A percentile compares a stretch with the other conserved stretches of the same genome.
Conservation (phyloP, 2,888 invertebrate species). For the Mesodorylaimus sp. region DNA sequence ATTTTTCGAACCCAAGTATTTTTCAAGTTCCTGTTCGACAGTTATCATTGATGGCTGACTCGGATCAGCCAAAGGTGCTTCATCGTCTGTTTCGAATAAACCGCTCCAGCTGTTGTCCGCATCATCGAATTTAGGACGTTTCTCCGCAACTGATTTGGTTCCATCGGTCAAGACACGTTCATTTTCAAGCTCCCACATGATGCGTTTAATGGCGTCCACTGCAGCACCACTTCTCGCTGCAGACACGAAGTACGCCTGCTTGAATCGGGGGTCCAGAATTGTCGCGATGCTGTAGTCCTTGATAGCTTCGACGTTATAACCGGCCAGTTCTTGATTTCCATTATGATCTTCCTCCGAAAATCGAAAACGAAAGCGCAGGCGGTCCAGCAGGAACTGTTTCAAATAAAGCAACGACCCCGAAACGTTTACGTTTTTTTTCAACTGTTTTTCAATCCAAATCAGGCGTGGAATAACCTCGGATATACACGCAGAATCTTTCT, state of each 20-base stretch:
- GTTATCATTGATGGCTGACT: no score
- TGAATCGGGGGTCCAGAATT: neutral
- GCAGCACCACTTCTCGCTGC: no score
- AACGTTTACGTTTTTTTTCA: no score
- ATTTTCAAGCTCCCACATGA: no score
- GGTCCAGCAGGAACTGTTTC: neutral
- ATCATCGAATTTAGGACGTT: no score
- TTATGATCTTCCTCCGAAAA: neutral
- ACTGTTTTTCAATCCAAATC: neutral
- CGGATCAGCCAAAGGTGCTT: no score
- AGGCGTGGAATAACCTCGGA: neutral
- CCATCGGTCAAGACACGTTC: no score
- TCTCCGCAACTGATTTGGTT: no score
- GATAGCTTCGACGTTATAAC: neutral
- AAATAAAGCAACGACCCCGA: no score
- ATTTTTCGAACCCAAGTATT: neutral
- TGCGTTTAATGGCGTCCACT: no score
- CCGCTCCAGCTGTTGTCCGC: no score
- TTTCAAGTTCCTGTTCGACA: neutral
- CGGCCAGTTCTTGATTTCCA: neutral
- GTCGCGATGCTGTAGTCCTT: neutral
- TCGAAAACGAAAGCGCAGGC: neutral
- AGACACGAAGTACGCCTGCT: neutral
- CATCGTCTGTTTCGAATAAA: no score
- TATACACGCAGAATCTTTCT: neutral